Percentiles rank a stretch among this genome's conserved stretches.
phyloP scores from a whole-genome alignment of 2,113 vertebrate species.

The Lophura nycthemera region DNA sequence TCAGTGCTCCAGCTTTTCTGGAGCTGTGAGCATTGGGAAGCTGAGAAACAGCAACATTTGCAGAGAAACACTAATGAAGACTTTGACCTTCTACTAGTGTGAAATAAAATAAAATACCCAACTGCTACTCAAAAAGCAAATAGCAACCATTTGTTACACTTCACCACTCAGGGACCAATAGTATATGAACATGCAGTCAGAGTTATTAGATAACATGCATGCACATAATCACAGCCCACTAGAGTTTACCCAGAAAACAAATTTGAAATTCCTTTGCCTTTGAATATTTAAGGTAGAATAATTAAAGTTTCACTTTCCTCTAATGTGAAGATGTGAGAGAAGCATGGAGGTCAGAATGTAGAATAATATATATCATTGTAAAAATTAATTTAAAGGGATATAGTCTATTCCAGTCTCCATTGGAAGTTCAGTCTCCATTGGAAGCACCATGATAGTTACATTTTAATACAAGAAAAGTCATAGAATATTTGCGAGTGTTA shows the following conservation, averaged over 20 bases:
- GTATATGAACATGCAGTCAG: not conserved
- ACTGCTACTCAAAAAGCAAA: not conserved
- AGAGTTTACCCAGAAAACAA: not conserved
- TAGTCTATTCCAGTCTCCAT: not conserved
- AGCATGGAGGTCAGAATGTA: not conserved
- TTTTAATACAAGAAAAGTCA: not conserved
- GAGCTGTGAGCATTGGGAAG: not conserved
- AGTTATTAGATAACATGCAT: fast-evolving
- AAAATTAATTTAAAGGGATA: not conserved
- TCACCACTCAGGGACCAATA: not conserved
- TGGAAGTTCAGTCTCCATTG: not conserved
- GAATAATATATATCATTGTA: not conserved
- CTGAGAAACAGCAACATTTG: not conserved
- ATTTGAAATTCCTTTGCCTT: not conserved
- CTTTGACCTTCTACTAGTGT: not conserved
- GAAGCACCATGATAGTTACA: not conserved
- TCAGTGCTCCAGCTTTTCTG: not conserved
- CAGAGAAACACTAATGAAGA: not conserved
- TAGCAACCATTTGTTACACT: not conserved
- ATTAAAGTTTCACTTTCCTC: not conserved
- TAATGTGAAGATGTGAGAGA: not conserved
- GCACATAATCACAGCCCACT: not conserved
- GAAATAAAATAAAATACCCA: not conserved
- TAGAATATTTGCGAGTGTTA: not conserved
- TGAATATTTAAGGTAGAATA: not conserved